Conservation (phyloP, 2,113 vertebrate genomes). For the Alexandromys fortis region DNA sequence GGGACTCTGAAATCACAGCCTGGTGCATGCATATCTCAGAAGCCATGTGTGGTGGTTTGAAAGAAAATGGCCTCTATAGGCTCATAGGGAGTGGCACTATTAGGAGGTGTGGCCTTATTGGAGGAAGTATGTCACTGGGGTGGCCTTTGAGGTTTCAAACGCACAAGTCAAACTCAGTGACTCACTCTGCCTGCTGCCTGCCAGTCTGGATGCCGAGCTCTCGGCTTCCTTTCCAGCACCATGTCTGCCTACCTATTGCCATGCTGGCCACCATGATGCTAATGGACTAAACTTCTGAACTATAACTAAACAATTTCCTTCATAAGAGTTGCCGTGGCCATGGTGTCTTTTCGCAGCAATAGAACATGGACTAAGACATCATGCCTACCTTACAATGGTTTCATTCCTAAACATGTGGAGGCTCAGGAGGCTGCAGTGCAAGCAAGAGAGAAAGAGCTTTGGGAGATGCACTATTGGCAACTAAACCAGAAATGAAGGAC, state of each 20-base stretch:
- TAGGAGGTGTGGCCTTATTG: background rate
- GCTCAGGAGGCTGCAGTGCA: background rate
- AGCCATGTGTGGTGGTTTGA: background rate
- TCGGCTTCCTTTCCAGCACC: background rate
- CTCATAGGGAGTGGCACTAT: background rate
- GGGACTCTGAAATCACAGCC: background rate
- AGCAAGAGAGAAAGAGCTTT: background rate
- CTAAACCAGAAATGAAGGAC: conserved; percentile 10
- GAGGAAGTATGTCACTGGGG: background rate
- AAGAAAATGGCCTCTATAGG: background rate
- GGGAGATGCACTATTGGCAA: background rate
- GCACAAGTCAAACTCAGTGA: background rate
- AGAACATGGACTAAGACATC: background rate
- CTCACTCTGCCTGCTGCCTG: background rate
- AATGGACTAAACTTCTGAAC: background rate
- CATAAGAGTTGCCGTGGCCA: fast-evolving
- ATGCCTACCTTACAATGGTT: background rate
- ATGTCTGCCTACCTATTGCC: background rate
- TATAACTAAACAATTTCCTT: background rate
- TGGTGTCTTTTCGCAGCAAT: background rate
- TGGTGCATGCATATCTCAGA: background rate
- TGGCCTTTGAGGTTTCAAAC: background rate
- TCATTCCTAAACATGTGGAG: background rate
- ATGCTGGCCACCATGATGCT: background rate
- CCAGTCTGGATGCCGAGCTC: background rate